Evolutionary conservation across 2,113 vertebrate species (phyloP).

Genomic region (Ceyx melanurus): DNA sequence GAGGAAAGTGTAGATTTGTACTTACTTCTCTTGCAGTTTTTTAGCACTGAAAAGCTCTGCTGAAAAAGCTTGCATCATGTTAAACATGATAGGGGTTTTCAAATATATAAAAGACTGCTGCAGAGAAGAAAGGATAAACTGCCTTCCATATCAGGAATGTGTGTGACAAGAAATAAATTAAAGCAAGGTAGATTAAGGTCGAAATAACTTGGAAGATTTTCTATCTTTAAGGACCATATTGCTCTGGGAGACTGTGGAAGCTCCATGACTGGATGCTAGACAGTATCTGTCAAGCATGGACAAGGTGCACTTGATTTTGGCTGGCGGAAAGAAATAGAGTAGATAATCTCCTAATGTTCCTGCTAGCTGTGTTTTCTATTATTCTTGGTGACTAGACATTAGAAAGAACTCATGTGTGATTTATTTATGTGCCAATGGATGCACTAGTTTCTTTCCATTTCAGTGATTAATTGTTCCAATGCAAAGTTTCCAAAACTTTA

Average conservation of each 20-base stretch:
- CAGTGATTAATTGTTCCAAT: conserved; percentile 47
- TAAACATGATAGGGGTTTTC: neutral
- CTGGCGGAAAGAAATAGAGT: conserved; percentile 28
- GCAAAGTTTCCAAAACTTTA: conserved; percentile 27
- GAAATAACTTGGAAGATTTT: neutral
- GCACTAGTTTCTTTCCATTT: neutral
- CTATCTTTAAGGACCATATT: neutral
- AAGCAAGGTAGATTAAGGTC: neutral
- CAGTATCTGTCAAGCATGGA: neutral
- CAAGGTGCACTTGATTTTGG: conserved; percentile 11
- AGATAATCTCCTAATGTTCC: neutral
- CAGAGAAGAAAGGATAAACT: neutral
- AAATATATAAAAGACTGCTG: neutral
- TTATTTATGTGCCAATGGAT: conserved; percentile 37
- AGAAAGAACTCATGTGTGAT: conserved; percentile 42
- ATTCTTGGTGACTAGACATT: neutral
- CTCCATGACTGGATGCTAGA: neutral
- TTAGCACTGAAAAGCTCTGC: neutral
- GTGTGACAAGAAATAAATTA: conserved; percentile 9
- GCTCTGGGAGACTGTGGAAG: neutral
- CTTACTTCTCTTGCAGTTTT: neutral
- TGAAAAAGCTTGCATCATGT: neutral
- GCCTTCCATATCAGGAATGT: neutral
- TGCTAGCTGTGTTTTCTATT: conserved; percentile 36
- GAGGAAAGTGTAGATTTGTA: neutral